Evolutionary conservation across 2,797 vertebrate genomes (phyloP), one percentile per base, ranked within the genome.

Genomic region (Hyperoplus immaculatus): DNA sequence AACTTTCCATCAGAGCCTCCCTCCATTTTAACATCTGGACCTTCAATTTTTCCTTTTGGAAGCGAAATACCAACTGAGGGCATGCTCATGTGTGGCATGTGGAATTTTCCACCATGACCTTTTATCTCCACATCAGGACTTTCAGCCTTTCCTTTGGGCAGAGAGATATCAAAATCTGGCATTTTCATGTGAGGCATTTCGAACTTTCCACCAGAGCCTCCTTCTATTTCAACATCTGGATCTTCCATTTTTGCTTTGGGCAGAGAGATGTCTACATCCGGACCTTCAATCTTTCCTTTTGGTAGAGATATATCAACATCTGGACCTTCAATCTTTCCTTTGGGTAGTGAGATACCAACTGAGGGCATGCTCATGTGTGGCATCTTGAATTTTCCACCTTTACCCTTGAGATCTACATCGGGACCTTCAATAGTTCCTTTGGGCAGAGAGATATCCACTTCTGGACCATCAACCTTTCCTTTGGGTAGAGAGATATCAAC

Each of bases 401-500:
- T 65, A 45, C 47, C 77, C 11, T 50, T 74, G 10, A 75, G 67
- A 6, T 85, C 76, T 4, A 68, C 11, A 3, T 87, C 71, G 3
- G 82, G 78, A 43, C 70, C 54, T 56, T 92, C 75, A 3, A 61
- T 49, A 6, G 85, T 89, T 36, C 82, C 82, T 84, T 88, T 89
- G 57, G 93, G 87, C 50, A 95, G 62, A 49, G 91, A 77, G 12
- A 95, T 78, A 51, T 91, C 90, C 64, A 94, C 80, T 39, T 85
- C 74, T 70, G 29, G 29, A 29, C 29, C 29, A 3, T 29, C 29
- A 29, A 3, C 29, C 29, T 29, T 29, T 29, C 29, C 29, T 29
- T 29, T 29, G 29, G 29, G 29, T 29, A 29, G 29, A 29, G 29
- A 29, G 29, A 29, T 29, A 29, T 29, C 29, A 29, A 29, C 29